A percentile compares a stretch with the other conserved stretches of the same genome.
Conservation (phyloP, 2,113 vertebrate species). For the Panthera uncia region DNA sequence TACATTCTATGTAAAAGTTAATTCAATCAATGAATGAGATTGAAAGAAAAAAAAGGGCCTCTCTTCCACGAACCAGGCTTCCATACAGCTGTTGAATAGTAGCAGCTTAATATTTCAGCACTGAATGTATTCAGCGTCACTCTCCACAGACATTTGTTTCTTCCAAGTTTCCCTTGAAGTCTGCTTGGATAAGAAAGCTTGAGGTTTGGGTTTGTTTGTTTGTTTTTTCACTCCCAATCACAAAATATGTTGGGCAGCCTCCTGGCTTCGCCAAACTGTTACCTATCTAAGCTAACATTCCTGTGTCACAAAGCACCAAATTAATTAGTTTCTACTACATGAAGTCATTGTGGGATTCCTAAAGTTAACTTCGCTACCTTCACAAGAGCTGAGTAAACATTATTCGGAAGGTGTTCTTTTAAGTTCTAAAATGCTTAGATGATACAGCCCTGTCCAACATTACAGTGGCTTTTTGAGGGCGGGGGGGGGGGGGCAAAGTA, state of each 20-base stretch:
- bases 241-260: slow-evolving; percentile 29
- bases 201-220: not conserved
- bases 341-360: not conserved
- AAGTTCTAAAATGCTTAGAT: not conserved
- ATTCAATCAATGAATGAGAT: not conserved
- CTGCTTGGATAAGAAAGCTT: not conserved
- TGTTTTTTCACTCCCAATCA: not conserved
- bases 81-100: not conserved
- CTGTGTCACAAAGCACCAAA: not conserved
- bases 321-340: not conserved
- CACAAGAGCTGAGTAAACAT: not conserved
- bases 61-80: not conserved
- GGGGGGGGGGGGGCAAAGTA: not conserved
- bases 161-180: not conserved
- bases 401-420: not conserved
- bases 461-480: not conserved
- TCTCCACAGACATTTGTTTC: not conserved
- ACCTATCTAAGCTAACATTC: not conserved
- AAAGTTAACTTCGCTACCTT: not conserved
- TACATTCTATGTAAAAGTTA: not conserved
- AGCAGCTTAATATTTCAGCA: slow-evolving; percentile 33
- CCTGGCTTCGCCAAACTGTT: not conserved
- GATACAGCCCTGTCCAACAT: not conserved
- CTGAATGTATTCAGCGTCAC: slow-evolving; percentile 48
- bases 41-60: not conserved